These are phyloP conservation scores for Tangara arthus DNA, from an alignment of 2,797 vertebrate species.

Conservation along the genomic window DNA sequence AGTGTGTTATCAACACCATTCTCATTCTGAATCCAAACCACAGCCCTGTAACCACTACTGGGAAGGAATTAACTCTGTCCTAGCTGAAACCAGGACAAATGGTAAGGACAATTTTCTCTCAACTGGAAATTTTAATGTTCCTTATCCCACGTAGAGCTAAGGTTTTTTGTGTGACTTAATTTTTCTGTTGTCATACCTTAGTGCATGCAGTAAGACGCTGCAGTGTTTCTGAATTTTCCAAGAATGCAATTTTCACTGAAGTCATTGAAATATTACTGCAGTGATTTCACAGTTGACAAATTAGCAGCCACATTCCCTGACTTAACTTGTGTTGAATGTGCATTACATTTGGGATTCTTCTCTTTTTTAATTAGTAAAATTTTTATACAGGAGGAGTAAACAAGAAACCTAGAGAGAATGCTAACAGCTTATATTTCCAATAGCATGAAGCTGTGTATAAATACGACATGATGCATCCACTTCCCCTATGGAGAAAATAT, in stretches of 20 bases:
- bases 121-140: background rate
- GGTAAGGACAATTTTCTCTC: background rate
- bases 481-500: background rate
- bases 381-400: background rate
- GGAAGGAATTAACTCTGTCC: background rate
- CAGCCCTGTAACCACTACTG: background rate
- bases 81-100: background rate
- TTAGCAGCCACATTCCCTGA: background rate
- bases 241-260: background rate
- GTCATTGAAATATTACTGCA: background rate
- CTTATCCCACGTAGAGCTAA: background rate
- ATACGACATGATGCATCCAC: background rate
- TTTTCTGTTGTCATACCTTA: background rate
- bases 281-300: background rate
- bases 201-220: background rate
- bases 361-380: slow-evolving; percentile 2
- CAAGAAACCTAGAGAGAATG: background rate
- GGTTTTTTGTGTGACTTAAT: background rate
- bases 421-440: background rate
- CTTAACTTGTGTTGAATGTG: background rate
- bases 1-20: background rate
- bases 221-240: background rate
- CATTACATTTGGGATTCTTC: background rate
- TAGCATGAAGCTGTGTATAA: background rate
- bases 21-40: background rate